These are phyloP conservation scores for Frieseomelitta varia DNA, from an alignment of 1,140 invertebrate genomes.

Conservation along the genomic window DNA sequence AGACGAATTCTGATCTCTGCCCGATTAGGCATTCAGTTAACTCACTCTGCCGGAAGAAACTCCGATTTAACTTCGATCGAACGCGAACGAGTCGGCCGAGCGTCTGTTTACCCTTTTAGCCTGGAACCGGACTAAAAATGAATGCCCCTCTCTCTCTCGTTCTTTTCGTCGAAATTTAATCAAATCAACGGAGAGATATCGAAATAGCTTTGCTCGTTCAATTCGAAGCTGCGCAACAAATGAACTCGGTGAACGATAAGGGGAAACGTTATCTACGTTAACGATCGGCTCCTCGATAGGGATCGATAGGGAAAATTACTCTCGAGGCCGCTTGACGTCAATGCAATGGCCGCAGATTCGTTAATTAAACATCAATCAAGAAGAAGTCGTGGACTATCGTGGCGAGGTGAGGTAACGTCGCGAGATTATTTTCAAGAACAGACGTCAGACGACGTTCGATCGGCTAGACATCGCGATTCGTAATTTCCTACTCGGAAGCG, in stretches of 20 bases:
- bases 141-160: neutral
- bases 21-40: conserved; percentile 22
- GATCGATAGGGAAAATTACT: neutral
- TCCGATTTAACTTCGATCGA: conserved; percentile 11
- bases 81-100: neutral
- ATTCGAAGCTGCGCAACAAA: neutral
- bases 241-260: neutral
- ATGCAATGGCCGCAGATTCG: neutral
- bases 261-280: neutral
- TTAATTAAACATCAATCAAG: conserved; percentile 33
- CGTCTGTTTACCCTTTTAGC: neutral
- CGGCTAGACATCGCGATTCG: conserved; percentile 9
- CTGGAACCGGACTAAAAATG: neutral
- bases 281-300: neutral
- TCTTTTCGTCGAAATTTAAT: neutral
- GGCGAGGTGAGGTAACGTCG: neutral
- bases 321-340: neutral
- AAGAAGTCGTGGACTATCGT: neutral
- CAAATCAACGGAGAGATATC: neutral
- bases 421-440: conserved; percentile 41
- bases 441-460: conserved; percentile 30
- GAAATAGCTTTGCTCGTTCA: neutral
- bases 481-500: conserved; percentile 51
- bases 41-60: conserved; percentile 12
- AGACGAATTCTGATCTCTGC: neutral